phyloP scores from a whole-genome alignment of 2,113 vertebrate species.

The Parotia lawesii region DNA sequence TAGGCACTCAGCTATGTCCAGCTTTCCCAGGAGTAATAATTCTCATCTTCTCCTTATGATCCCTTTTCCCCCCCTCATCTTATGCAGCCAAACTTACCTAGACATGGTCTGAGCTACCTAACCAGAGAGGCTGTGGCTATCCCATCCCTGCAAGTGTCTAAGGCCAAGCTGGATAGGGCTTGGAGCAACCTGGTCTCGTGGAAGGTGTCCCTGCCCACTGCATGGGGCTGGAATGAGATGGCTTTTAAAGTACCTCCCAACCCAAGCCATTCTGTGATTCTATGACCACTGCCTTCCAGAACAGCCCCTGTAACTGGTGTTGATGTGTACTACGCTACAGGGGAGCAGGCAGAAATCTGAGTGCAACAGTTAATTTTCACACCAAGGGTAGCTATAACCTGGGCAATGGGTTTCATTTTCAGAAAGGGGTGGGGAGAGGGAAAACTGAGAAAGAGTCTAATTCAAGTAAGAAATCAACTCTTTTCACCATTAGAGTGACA shows the following conservation, averaged over 20 bases:
- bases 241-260: background rate
- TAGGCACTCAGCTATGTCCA: background rate
- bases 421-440: background rate
- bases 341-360: background rate
- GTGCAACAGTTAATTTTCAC: background rate
- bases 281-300: background rate
- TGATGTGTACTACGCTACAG: background rate
- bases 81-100: background rate
- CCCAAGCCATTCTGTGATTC: background rate
- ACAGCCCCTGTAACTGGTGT: background rate
- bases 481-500: background rate
- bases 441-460: background rate
- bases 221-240: background rate
- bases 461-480: background rate
- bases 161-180: background rate
- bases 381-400: background rate
- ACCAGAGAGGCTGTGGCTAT: background rate
- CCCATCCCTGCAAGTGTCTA: background rate
- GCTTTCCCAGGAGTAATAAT: background rate
- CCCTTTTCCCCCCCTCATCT: background rate
- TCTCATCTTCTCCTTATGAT: background rate
- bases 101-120: fast-evolving
- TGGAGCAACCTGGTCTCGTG: background rate
- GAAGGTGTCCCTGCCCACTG: background rate
- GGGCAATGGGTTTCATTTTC: background rate